Conservation (phyloP, 2,113 vertebrate species). For the Callocephalon fimbriatum region DNA sequence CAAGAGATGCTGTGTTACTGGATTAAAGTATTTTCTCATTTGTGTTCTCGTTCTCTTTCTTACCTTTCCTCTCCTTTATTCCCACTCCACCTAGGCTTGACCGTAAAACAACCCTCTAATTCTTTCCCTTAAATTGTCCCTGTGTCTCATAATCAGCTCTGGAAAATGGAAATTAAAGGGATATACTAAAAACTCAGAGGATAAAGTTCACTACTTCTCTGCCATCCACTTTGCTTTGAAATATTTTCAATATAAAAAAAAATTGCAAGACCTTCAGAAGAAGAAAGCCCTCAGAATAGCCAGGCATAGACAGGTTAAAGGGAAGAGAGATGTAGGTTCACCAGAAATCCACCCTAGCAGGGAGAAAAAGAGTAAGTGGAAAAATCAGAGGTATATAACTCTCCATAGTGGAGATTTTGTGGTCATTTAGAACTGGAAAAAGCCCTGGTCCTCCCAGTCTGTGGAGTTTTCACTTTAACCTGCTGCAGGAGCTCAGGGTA, state of each 20-base stretch:
- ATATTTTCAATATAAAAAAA: neutral
- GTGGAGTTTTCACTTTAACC: neutral
- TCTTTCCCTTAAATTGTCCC: neutral
- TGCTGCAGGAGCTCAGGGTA: neutral
- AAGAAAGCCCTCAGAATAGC: neutral
- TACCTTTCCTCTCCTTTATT: neutral
- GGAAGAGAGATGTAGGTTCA: neutral
- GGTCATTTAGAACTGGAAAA: neutral
- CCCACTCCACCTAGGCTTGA: neutral
- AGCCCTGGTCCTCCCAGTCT: neutral
- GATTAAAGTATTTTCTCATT: neutral
- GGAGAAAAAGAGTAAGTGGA: neutral
- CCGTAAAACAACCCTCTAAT: neutral
- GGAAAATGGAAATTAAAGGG: neutral
- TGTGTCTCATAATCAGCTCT: neutral
- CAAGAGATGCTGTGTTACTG: neutral
- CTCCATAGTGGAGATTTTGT: neutral
- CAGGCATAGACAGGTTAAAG: neutral
- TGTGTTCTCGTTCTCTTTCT: neutral
- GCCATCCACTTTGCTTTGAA: neutral
- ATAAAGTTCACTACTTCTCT: neutral
- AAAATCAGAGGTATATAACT: accelerated
- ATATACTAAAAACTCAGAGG: neutral
- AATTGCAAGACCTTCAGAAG: neutral
- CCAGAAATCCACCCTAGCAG: neutral